phyloP scores from a whole-genome alignment of 2,797 vertebrate genomes.

The Melopsittacus undulatus region DNA sequence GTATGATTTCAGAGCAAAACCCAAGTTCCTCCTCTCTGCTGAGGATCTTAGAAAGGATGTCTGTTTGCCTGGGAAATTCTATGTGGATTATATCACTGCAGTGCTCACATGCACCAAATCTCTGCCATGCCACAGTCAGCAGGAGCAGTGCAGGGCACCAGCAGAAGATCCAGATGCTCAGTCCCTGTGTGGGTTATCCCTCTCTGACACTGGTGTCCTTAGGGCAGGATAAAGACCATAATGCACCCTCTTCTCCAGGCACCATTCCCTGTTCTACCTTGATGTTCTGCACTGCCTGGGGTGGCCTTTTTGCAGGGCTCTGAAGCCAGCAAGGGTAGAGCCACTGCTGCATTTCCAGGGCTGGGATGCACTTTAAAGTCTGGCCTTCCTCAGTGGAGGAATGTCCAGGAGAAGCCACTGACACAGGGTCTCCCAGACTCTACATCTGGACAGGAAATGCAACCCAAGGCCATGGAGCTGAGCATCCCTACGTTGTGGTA shows the following conservation, averaged over 20 bases:
- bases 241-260: neutral
- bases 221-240: neutral
- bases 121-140: neutral
- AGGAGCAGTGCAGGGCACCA: neutral
- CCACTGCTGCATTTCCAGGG: neutral
- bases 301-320: neutral
- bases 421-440: neutral
- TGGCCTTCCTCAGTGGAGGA: neutral
- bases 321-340: neutral
- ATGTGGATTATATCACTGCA: neutral
- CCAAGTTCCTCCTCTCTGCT: neutral
- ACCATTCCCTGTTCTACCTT: neutral
- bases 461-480: neutral
- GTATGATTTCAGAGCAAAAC: neutral
- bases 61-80: neutral
- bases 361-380: conserved; percentile 7
- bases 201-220: neutral
- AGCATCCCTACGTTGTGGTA: neutral
- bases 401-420: neutral
- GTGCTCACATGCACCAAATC: neutral
- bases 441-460: neutral
- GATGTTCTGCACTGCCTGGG: neutral
- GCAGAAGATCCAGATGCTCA: neutral
- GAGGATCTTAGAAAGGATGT: neutral
- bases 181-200: neutral